These are phyloP conservation scores for Amphipyra tragopoginis DNA, from an alignment of 2,888 invertebrate species.

Conservation along the genomic window DNA sequence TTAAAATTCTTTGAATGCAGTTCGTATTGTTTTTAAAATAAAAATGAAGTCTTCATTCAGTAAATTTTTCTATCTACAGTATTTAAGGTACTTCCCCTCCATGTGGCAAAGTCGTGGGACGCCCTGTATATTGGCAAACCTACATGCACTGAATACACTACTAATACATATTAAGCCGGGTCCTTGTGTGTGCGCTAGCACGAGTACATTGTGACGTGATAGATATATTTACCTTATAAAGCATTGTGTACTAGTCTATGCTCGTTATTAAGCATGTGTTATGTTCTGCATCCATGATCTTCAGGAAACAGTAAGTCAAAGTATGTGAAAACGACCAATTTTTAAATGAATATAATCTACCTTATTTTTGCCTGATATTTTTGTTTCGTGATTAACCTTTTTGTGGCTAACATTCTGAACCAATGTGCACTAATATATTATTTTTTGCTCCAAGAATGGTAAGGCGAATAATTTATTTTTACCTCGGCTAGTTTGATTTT, in stretches of 20 bases:
- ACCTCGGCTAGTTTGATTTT: slow-evolving; percentile 64
- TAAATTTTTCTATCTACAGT: too few relatives aligned
- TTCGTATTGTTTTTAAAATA: too few relatives aligned
- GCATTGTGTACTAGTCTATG: slow-evolving; percentile 79
- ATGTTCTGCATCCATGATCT: slow-evolving; percentile 90
- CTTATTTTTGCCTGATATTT: slow-evolving; percentile 81
- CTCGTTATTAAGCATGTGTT: slow-evolving; percentile 88
- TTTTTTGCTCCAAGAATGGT: slow-evolving; percentile 74
- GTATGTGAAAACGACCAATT: slow-evolving; percentile 80
- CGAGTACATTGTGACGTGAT: slow-evolving; percentile 62
- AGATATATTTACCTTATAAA: slow-evolving; percentile 63
- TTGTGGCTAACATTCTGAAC: slow-evolving; percentile 85
- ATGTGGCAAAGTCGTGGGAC: too few relatives aligned
- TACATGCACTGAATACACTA: slow-evolving; percentile 38
- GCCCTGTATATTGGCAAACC: slow-evolving; percentile 10
- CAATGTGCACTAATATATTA: slow-evolving; percentile 75
- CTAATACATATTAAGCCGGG: slow-evolving; percentile 67
- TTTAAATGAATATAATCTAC: slow-evolving; percentile 71
- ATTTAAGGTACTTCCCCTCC: too few relatives aligned
- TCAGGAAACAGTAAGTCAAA: slow-evolving; percentile 95
- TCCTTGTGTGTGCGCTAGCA: slow-evolving; percentile 82
- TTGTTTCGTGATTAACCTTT: slow-evolving; percentile 80
- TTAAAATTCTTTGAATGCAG: too few relatives aligned
- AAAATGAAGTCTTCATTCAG: too few relatives aligned
- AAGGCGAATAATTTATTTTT: slow-evolving; percentile 59